Evolutionary conservation across 2,888 invertebrate genomes (phyloP), one percentile per base, ranked within the genome.

Genomic region (Drosophila siamana): DNA sequence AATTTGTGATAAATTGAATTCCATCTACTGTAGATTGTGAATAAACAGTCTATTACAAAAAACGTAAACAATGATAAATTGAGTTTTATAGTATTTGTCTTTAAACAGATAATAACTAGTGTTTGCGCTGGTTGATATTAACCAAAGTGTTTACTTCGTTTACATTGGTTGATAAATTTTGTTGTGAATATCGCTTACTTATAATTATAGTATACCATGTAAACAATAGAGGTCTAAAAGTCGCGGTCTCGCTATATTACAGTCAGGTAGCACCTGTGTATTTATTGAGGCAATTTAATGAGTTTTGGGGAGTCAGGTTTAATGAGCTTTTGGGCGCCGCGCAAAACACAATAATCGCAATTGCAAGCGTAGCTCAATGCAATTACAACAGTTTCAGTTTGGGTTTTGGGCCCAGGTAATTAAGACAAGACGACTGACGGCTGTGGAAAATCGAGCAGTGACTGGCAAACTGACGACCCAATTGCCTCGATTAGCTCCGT

Each of bases 351-450:
- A 48, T 64, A 69, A 52, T 60, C 15, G 55, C 69, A 16, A 75
- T 33, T 75, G 51, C 76, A 57, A 46, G 38, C 36, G 56, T 51
- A 33, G 16, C 47, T 47, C 22, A 54, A 13, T 52, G 60, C 48
- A 61, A 70, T 84, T 74, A 65, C 80, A 74, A 80, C 61, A 66
- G 47, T 48, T 70, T 43, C 28, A 15, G 40, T 46, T 46, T 38
- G 19, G 54, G 26, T 36, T 55, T 36, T 52, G 13, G 24, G 24
- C 16, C 16, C 7, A 26, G n/a, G 15, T 44, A 62, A 54, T 62
- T 48, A n/a, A 13, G 52, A 46, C 44, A 51, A 13, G 43, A 13
- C 30, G 26, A 26, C 15, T 13, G 19, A 3, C 33, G 16, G 48
- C 40, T 50, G 63, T 16, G 44, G 13, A 52, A 52, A 57, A 44